A percentile compares a stretch with the other conserved stretches of the same genome.
phyloP scores from a whole-genome alignment of 1,140 invertebrate genomes.

The Caenorhabditis tropicalis region DNA sequence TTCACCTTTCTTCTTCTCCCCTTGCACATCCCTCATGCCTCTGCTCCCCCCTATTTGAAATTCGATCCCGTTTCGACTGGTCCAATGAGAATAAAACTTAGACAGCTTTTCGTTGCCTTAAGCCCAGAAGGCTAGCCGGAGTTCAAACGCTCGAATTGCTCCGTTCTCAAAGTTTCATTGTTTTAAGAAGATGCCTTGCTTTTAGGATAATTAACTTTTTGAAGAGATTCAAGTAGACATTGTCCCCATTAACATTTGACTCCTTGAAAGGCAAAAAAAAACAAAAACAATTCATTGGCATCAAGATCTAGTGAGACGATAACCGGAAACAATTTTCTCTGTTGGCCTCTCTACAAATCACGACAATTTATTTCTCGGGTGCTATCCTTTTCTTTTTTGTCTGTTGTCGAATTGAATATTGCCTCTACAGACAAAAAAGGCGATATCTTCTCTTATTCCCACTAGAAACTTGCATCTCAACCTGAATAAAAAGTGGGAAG shows the following conservation, averaged over 20 bases:
- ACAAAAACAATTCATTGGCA: slow-evolving; percentile 39
- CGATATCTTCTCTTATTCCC: not conserved
- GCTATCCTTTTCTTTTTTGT: slow-evolving; percentile 22
- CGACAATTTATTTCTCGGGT: slow-evolving; percentile 44
- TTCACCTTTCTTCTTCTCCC: slow-evolving; percentile 13
- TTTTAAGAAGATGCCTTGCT: not conserved
- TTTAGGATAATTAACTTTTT: not conserved
- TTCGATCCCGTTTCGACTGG: slow-evolving; percentile 15
- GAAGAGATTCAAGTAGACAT: too few species aligned
- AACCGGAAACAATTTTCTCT: slow-evolving; percentile 42
- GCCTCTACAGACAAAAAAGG: not conserved
- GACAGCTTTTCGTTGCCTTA: slow-evolving; percentile 29
- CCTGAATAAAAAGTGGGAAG: not conserved
- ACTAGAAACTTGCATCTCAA: slow-evolving; percentile 13
- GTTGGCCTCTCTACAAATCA: slow-evolving; percentile 43
- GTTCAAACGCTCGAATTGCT: not conserved
- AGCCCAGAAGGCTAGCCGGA: not conserved
- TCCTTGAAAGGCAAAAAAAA: not conserved
- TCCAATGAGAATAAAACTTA: slow-evolving; percentile 35
- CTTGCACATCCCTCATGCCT: not conserved
- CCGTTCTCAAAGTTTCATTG: not conserved
- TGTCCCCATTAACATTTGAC: too few species aligned
- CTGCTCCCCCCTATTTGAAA: slow-evolving; percentile 6
- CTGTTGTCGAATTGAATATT: not conserved
- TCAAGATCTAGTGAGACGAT: slow-evolving; percentile 22